Conservation (phyloP, 2,113 vertebrate species). For the Isichthys henryi region DNA sequence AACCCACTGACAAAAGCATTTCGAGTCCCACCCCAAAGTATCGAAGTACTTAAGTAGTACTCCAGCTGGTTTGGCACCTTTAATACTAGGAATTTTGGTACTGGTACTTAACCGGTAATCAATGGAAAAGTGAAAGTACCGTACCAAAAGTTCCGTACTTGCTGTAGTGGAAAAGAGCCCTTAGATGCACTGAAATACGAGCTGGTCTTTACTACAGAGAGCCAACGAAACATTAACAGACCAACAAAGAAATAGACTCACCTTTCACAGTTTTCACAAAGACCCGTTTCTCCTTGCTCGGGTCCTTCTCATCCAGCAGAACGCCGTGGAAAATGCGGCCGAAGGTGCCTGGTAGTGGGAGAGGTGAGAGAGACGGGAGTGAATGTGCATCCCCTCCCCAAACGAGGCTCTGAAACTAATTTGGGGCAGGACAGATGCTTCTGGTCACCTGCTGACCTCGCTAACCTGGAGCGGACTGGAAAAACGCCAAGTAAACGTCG, state of each 20-base stretch:
- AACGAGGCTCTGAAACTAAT: not conserved
- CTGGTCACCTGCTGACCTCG: not conserved
- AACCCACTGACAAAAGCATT: too few relatives aligned
- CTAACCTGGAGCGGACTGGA: not conserved
- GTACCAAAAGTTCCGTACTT: too few relatives aligned
- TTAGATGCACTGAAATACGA: too few relatives aligned
- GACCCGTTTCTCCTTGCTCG: slow-evolving; percentile 85
- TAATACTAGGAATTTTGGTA: too few relatives aligned
- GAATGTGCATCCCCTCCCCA: not conserved
- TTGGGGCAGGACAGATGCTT: not conserved
- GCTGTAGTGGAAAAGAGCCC: too few relatives aligned
- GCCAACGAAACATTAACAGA: too few relatives aligned
- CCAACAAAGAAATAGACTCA: slow-evolving; percentile 40
- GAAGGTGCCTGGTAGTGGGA: slow-evolving; percentile 80
- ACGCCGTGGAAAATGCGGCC: slow-evolving; percentile 93
- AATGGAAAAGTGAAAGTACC: too few relatives aligned
- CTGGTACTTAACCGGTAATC: too few relatives aligned
- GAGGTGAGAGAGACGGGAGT: not conserved
- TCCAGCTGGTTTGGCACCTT: too few relatives aligned
- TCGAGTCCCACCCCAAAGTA: too few relatives aligned
- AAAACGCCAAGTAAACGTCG: not conserved
- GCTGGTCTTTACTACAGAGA: too few relatives aligned
- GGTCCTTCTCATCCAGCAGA: slow-evolving; percentile 92
- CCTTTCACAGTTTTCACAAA: slow-evolving; percentile 99
- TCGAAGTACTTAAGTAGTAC: too few relatives aligned